Evolutionary conservation across 2,888 invertebrate genomes (phyloP), one percentile per base, ranked within the genome.

Genomic region (Ornithoptera alexandrae): DNA sequence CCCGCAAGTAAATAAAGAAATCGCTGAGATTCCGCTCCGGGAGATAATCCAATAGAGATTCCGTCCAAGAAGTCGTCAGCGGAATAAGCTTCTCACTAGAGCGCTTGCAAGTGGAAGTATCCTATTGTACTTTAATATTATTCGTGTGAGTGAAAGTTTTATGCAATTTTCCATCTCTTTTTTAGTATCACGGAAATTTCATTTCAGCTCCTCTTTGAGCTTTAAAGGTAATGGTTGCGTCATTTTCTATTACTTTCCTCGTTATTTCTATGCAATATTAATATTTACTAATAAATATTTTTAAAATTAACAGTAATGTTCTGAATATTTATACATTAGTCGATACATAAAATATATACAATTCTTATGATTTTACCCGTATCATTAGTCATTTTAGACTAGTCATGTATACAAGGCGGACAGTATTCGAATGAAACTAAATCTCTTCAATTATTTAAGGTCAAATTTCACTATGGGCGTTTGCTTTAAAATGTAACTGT

Each of bases 21-120:
- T 60, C 53, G 62, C 24, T 53, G 50, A 60, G 56, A 64, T 53
- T 67, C 63, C 50, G 62, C 53, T 62, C 18, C 60, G 46, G 64
- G 63, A 70, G 58, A 56, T 68, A 70, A 70, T 70, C 67, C 67
- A 67, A 70, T 70, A 70, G 70, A 42, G 60, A 61, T 63, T 57
- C 63, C 59, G 64, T 42, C 67, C 67, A 65, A 64, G 64, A 65
- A 68, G 59, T 65, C 42, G 60, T 56, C 42, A 59, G 10, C 56
- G 63, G 64, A 64, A 64, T 70, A 70, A 60, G 67, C 67, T 70
- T 22, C 50, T 57, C 39, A 39, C 46, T 22, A 46, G 63, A 64
- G 70, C 61, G 64, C n/a, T 67, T 63, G 36, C 61, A 39, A 64
- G 36, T 68, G 58, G 63, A 68, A 64, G 56, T 63, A 63, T 70